Conservation (phyloP, 2,113 vertebrate genomes). For the Echinops telfairi region DNA sequence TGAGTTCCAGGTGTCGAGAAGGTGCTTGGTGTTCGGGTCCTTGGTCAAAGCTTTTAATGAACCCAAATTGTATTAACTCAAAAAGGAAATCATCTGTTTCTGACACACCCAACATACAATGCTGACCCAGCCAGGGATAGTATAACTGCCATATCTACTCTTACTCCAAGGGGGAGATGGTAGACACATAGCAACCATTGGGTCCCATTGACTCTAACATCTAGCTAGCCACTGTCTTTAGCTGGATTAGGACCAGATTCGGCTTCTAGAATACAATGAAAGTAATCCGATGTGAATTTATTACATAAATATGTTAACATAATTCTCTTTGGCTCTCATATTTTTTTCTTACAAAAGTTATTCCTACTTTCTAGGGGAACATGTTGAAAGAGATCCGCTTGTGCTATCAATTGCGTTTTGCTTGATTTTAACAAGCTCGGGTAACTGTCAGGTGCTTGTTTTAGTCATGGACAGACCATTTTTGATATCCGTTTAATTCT, state of each 20-base stretch:
- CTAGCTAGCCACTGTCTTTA: too few relatives aligned
- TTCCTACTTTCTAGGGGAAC: not conserved
- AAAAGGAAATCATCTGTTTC: not conserved
- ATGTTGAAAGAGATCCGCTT: not conserved
- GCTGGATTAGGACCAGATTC: not conserved
- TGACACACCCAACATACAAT: not conserved
- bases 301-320: not conserved
- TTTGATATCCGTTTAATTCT: slow-evolving; percentile 28
- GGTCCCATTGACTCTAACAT: not conserved
- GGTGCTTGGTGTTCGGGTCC: not conserved
- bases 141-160: not conserved
- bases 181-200: not conserved
- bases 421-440: slow-evolving; percentile 34
- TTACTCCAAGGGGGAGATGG: not conserved
- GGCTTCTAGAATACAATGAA: slow-evolving; percentile 14
- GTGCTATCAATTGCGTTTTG: not conserved
- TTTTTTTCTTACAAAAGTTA: slow-evolving; percentile 5
- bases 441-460: not conserved
- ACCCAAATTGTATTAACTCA: not conserved
- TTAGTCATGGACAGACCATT: not conserved
- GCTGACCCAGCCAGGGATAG: not conserved
- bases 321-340: not conserved
- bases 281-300: not conserved
- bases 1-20: not conserved
- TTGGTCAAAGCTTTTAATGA: not conserved